These are phyloP conservation scores for Germaria angustata DNA, from an alignment of 2,888 invertebrate genomes.

Conservation along the genomic window DNA sequence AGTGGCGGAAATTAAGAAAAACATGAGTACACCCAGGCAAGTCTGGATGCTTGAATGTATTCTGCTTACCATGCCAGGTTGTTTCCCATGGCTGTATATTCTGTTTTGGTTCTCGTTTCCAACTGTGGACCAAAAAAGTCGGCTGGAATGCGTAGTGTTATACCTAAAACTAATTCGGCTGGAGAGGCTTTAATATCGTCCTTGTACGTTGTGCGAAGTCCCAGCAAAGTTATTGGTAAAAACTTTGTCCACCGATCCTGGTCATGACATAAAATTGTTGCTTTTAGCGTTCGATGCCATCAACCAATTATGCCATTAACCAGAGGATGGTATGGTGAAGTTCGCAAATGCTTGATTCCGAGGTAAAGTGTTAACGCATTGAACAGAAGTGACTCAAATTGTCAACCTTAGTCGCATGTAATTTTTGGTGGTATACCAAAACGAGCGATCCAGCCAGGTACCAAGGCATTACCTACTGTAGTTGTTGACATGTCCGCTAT, in stretches of 20 bases:
- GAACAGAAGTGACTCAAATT: constrained; percentile 53
- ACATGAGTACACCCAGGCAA: too few relatives aligned
- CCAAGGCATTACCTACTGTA: constrained; percentile 34
- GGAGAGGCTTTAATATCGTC: constrained; percentile 56
- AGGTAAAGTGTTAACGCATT: constrained; percentile 26
- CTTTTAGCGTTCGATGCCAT: constrained; percentile 59
- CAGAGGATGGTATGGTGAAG: constrained; percentile 17
- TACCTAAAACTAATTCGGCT: constrained; percentile 74
- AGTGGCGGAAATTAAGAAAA: too few relatives aligned
- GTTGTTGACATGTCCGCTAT: constrained; percentile 39
- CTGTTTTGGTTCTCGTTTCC: background rate
- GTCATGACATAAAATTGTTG: constrained; percentile 57
- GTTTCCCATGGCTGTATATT: constrained; percentile 15
- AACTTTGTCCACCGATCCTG: constrained; percentile 37
- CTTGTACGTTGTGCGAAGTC: constrained; percentile 47
- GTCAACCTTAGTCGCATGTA: constrained; percentile 50
- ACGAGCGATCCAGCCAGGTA: constrained; percentile 39
- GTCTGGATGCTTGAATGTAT: background rate
- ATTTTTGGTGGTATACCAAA: constrained; percentile 47
- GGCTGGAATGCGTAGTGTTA: constrained; percentile 69
- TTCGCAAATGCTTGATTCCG: background rate
- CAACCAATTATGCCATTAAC: constrained; percentile 48
- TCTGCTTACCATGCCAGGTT: background rate
- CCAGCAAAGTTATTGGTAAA: constrained; percentile 54
- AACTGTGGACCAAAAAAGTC: constrained; percentile 53